Percentiles rank a stretch among this genome's conserved stretches.
Conservation (phyloP, 2,797 vertebrate species). For the Toxotes lorentzi region DNA sequence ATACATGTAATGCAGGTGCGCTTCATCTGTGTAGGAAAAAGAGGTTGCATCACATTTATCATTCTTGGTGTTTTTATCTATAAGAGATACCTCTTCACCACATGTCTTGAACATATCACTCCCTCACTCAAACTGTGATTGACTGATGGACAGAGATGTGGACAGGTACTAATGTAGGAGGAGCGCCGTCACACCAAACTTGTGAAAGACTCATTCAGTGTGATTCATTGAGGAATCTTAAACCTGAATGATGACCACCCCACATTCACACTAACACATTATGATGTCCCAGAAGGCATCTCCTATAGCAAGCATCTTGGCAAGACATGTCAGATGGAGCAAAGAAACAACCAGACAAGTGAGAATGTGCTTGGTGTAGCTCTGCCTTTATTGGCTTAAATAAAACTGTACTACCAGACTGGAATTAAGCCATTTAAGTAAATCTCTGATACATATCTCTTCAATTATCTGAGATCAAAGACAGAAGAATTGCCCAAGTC, state of each 20-base stretch:
- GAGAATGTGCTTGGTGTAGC: slow-evolving; percentile 18
- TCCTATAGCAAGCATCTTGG: slow-evolving; percentile 17
- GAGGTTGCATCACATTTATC: neutral
- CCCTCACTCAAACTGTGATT: slow-evolving; percentile 24
- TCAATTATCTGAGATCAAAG: slow-evolving; percentile 28
- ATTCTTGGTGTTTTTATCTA: neutral
- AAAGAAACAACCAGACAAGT: neutral
- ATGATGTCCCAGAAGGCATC: slow-evolving; percentile 13
- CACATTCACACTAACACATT: neutral
- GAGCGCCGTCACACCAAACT: slow-evolving; percentile 45
- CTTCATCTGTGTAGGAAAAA: slow-evolving; percentile 11
- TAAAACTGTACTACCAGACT: slow-evolving; percentile 32
- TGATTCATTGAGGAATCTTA: slow-evolving; percentile 61
- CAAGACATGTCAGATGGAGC: slow-evolving; percentile 8
- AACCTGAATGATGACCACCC: slow-evolving; percentile 56
- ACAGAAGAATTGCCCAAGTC: slow-evolving; percentile 10
- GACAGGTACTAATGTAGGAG: slow-evolving; percentile 55
- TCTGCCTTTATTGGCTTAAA: slow-evolving; percentile 34
- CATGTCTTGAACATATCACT: neutral
- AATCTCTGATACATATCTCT: slow-evolving; percentile 35
- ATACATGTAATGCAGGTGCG: slow-evolving; percentile 18
- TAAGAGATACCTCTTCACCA: slow-evolving; percentile 3
- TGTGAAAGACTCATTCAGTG: slow-evolving; percentile 77
- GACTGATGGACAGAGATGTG: slow-evolving; percentile 7
- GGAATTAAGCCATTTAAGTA: slow-evolving; percentile 30